Base-by-base conservation (phyloP, 1,140 invertebrate genomes). In the Pseudomyrmex gracilis region DNA sequence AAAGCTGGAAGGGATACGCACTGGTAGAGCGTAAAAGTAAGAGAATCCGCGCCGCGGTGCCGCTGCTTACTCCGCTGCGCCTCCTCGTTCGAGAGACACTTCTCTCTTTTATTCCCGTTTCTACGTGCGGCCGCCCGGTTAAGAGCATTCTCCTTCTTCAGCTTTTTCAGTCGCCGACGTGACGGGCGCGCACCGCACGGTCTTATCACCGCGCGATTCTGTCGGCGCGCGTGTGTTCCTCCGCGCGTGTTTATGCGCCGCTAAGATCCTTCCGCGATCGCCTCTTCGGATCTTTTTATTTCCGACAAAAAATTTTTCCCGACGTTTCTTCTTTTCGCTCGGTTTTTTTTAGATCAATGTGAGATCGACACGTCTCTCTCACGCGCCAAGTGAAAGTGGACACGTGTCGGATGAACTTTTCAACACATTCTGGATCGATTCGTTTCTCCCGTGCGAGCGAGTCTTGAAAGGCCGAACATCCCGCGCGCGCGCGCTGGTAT, bases 81-180 rank as follows among this genome's bases (percentile, higher is more conserved):
- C 89, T 86, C 84, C n/a, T n/a, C 85, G 87, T 87, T 90, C 87
- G 85, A 89, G 86, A 78, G 85, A 91, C 87, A 90, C 86, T 89
- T 90, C 89, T 90, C 89, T 91, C 87, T 76, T 34, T 77, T 93
- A 93, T 92, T 87, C 91, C 87, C 87, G 49, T 91, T 91, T 88
- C 80, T 55, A 17, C 3, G 85, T 87, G 87, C 68, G 84, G 82
- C 53, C 68, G 84, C 78, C 53, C 57, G 71, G 85, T 82, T 86
- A 73, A 89, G 86, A 86, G 71, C 66, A 45, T 55, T 87, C 87
- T 89, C 89, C 91, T 91, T 89, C 91, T 91, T 93, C 92, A 93
- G 93, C 34, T 34, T 93, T 90, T 90, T 90, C 86, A 90, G 87
- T 93, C 87, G 90, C 86, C 90, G 89, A 91, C 87, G 89, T 47